Percentiles rank a stretch among this genome's conserved stretches.
Evolutionary conservation across 2,888 invertebrate species (phyloP).

Genomic region (Pilophorus perplexus): DNA sequence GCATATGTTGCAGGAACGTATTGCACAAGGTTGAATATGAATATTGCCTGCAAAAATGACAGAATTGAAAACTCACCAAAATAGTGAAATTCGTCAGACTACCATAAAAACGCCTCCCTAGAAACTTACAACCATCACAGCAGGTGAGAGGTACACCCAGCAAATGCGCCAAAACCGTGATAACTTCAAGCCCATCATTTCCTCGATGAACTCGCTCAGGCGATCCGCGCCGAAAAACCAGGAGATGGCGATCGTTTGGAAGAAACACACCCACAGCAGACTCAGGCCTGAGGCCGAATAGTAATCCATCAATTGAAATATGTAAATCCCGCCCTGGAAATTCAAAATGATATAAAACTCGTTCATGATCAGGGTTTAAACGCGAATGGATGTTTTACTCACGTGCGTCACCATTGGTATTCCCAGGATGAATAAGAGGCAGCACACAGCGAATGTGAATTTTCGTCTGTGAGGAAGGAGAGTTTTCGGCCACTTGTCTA

Average conservation of each 20-base stretch:
- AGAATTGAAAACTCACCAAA: background rate
- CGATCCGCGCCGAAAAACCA: conserved; percentile 62
- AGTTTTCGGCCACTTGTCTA: conserved; percentile 60
- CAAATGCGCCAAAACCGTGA: conserved; percentile 59
- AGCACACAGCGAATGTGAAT: conserved; percentile 63
- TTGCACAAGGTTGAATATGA: conserved; percentile 61
- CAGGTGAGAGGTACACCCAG: conserved; percentile 62
- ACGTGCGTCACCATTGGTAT: conserved; percentile 64
- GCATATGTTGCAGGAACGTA: conserved; percentile 62
- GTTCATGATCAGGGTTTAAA: too few species aligned
- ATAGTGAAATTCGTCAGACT: too few species aligned
- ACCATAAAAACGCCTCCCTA: background rate
- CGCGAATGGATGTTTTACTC: too few species aligned
- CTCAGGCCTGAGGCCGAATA: conserved; percentile 62
- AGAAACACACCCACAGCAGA: conserved; percentile 62
- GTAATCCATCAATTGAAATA: conserved; percentile 57
- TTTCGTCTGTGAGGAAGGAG: conserved; percentile 61
- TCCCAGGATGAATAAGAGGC: conserved; percentile 61
- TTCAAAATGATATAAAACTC: background rate
- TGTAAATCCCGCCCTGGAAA: conserved; percentile 54
- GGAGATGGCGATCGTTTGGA: conserved; percentile 61
- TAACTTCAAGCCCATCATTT: conserved; percentile 62
- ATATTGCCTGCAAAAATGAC: conserved; percentile 56
- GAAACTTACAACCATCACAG: conserved; percentile 59
- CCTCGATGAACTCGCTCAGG: conserved; percentile 60